A percentile compares a stretch with the other conserved stretches of the same genome.
Evolutionary conservation across 2,888 invertebrate genomes (phyloP).

Genomic region (Pterostichus madidus): DNA sequence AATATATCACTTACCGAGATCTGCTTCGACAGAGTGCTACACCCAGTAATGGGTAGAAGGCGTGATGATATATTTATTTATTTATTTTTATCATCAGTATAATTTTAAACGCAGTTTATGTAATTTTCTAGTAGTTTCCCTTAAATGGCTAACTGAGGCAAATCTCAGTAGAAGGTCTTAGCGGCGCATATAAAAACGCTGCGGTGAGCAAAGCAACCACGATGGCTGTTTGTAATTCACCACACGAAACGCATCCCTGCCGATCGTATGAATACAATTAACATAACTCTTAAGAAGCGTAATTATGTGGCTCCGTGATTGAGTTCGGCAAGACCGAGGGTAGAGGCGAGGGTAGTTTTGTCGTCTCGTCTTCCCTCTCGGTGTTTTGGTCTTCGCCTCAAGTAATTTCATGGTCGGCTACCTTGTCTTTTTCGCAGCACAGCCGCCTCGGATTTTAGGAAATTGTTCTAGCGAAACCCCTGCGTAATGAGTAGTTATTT

Average conservation of each 20-base stretch:
- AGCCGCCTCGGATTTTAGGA: constrained; percentile 33
- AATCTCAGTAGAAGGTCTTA: too few relatives aligned
- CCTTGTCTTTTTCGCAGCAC: constrained; percentile 55
- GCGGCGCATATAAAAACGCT: too few relatives aligned
- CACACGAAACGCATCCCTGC: neutral
- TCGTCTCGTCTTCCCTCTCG: constrained; percentile 5
- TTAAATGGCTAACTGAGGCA: too few relatives aligned
- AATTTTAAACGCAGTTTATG: too few relatives aligned
- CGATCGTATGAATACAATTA: constrained; percentile 67
- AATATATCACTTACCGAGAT: too few relatives aligned
- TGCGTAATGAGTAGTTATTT: constrained; percentile 60
- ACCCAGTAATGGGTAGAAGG: too few relatives aligned
- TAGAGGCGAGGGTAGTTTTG: constrained; percentile 22
- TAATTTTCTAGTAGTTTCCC: too few relatives aligned
- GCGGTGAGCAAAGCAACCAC: too few relatives aligned
- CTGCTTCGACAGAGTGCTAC: too few relatives aligned
- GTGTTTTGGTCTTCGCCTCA: constrained; percentile 49
- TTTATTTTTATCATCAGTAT: too few relatives aligned
- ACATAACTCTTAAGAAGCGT: constrained; percentile 65
- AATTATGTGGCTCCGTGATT: constrained; percentile 66
- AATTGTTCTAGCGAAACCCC: constrained; percentile 57
- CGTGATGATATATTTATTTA: too few relatives aligned
- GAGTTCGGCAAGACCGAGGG: constrained; percentile 44
- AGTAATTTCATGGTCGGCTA: constrained; percentile 64
- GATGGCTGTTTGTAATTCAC: constrained; percentile 17